A percentile compares a stretch with the other conserved stretches of the same genome.
These are phyloP conservation scores for Conus betulinus DNA, from an alignment of 1,140 invertebrate genomes.

Conservation along the genomic window DNA sequence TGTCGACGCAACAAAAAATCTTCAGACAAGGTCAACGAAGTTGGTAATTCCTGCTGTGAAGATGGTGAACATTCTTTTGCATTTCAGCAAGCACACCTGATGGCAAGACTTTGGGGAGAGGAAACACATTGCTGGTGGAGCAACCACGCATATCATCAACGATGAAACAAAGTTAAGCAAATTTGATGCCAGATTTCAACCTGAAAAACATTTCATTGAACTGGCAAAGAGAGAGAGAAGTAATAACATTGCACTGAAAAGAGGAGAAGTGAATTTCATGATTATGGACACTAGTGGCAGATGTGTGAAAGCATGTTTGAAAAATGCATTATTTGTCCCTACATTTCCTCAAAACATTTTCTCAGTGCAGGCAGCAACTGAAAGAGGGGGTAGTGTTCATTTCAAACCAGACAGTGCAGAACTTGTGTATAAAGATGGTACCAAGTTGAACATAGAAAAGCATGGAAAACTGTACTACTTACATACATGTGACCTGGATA, in stretches of 20 bases:
- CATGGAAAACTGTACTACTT: slow-evolving; percentile 7
- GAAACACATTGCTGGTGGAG: background rate
- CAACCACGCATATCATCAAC: background rate
- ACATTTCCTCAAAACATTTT: slow-evolving; percentile 33
- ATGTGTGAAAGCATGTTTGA: background rate
- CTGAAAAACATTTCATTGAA: background rate
- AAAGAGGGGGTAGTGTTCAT: background rate
- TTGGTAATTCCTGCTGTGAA: background rate
- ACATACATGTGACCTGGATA: no score
- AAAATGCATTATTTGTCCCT: slow-evolving; percentile 30
- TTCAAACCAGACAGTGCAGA: background rate
- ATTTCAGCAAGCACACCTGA: background rate
- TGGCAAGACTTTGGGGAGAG: background rate
- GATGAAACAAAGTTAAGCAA: background rate
- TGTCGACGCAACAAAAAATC: background rate
- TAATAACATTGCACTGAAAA: background rate
- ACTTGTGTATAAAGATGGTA: background rate
- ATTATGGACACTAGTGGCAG: background rate
- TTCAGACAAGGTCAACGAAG: background rate
- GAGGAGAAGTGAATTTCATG: background rate
- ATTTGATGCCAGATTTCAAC: background rate
- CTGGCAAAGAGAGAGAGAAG: background rate
- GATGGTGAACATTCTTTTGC: background rate
- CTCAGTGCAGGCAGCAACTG: slow-evolving; percentile 19
- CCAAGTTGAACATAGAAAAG: background rate